Evolutionary conservation across 2,113 vertebrate genomes (phyloP), one percentile per base, ranked within the genome.

Genomic region (Pantherophis guttatus): DNA sequence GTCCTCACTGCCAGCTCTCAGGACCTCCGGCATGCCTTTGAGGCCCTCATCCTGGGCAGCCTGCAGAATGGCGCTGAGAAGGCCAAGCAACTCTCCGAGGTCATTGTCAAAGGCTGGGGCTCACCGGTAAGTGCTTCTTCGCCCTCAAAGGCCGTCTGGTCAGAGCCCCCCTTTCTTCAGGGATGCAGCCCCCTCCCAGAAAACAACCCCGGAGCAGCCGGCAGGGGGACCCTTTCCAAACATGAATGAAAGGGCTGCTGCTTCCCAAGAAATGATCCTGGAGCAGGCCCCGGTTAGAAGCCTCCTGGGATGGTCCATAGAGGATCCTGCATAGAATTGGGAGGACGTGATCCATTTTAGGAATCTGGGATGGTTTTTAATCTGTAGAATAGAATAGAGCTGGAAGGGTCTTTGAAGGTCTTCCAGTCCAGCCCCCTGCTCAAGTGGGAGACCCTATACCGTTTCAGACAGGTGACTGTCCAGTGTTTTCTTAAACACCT

Each of bases 101-200:
- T 29, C 53, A 75, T 70, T 0, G 94, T 62, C 85, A 75, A 26
- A 48, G 52, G 75, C 9, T 95, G 94, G 94, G 93, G 94, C 1
- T 91, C 7, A 0, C 91, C 33, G 0, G 94, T 95, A 87, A 94
- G 94, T 44, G 9, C 85, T 12, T 23, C 48, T 44, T 23, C 4
- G 5, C 24, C 65, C 70, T 11, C 5, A 5, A 8, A 11, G 3
- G 26, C 52, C 19, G 3, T n/a, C 21, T 50, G 24, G 0, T 8
- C 24, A n/a, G 24, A 7, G 26, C 11, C 17, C 44, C 29, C 1
- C 23, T 44, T 57, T 5, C 17, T n/a, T n/a, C 62, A n/a, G 65
- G 65, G 29, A 70, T 15, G 65, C 65, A 75, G 65, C 65, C 65
- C 65, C n/a, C 65, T 33, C n/a, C 65, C n/a, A 65, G 29, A 12